Evolutionary conservation across 2,113 vertebrate genomes (phyloP).

Genomic region (Setophaga kirtlandii): DNA sequence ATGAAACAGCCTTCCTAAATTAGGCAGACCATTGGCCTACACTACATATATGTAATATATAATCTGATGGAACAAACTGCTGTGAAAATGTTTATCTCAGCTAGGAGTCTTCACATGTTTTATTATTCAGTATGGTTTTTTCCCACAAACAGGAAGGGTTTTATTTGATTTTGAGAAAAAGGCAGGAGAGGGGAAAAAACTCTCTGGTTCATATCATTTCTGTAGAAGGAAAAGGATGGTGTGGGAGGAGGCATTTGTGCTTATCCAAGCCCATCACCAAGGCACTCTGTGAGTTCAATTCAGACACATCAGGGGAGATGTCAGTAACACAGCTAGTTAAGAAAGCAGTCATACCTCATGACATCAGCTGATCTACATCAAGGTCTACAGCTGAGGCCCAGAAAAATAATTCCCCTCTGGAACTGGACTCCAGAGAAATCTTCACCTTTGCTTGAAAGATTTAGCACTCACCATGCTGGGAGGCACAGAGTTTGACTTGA

Average conservation of each 20-base stretch:
- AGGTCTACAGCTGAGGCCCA: background rate
- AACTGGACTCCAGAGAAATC: background rate
- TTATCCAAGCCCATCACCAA: background rate
- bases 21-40: background rate
- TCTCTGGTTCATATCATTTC: background rate
- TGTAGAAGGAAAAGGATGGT: background rate
- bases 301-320: background rate
- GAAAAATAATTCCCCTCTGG: background rate
- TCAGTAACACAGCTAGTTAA: background rate
- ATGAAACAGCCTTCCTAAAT: constrained; percentile 33
- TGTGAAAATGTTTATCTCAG: constrained; percentile 44
- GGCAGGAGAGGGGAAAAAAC: background rate
- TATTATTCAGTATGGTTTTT: constrained; percentile 59
- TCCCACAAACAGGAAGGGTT: background rate
- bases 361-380: background rate
- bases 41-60: background rate
- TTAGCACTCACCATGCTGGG: background rate
- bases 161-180: constrained; percentile 13
- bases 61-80: background rate
- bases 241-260: background rate
- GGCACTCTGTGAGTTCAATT: background rate
- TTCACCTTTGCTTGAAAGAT: background rate
- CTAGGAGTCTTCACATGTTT: constrained; percentile 13
- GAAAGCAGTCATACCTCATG: background rate
- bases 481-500: background rate